Base-by-base conservation (phyloP, 2,113 vertebrate genomes). In the Nerophis lumbriciformis region DNA sequence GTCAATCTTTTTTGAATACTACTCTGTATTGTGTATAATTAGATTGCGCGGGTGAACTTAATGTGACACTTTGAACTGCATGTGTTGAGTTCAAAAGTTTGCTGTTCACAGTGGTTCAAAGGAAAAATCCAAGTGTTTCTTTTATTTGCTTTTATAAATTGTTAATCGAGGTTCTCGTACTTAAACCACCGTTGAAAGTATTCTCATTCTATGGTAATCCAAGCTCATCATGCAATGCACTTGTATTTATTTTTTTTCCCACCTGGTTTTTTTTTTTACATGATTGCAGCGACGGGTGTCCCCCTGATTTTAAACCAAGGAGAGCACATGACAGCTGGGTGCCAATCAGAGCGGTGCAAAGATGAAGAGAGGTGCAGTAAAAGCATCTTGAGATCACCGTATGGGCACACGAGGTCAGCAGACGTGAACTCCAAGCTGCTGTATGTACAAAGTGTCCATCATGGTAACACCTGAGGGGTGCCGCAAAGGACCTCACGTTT, bases 371-470 rank as follows among this genome's bases (percentile, higher is more conserved):
- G 55, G 64, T 47, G 6, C 28, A 65, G 69, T 54, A 58, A 80
- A 71, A 65, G 75, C 60, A 54, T 71, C 63, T 63, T 52, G 48
- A 62, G 71, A 67, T 73, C 72, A 49, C 64, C 79, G 64, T 56
- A 76, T 62, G 52, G 71, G 64, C 57, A 56, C 60, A 59, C 47
- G 62, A 37, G 67, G 47, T 68, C 65, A 59, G 61, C 59, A 70
- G 63, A 75, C 73, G 75, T 83, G 77, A 83, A 73, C 72, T 65
- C 59, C 48, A 13, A 57, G 55, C 55, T 74, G 73, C 76, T 84
- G 28, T 28, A 78, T 85, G 62, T 84, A 83, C 79, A 87, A 78
- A 67, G 62, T 80, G 57, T 66, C 69, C 70, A 62, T 76, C 53
- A 65, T 65, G 48, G 72, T 54, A 55, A 67, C 72, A 79, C 70